Base-by-base conservation (phyloP, 2,888 invertebrate species). In the Sialis lutaria region DNA sequence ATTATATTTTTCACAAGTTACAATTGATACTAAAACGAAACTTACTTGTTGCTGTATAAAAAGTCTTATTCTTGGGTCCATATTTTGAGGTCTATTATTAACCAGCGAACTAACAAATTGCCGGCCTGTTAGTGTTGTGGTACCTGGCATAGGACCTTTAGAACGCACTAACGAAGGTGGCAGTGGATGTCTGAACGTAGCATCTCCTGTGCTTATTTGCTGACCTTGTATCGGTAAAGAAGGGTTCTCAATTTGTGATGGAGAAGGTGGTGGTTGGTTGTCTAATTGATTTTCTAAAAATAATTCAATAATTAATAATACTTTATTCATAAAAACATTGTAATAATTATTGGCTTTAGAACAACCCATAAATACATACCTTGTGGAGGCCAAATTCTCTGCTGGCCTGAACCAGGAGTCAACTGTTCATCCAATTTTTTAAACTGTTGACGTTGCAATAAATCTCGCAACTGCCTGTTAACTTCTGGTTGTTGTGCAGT, bases 401-500 rank as follows among this genome's bases (percentile, higher is more conserved):
- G 64, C 45, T 63, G 60, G 1, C 59, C 56, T 52, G 64, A 63
- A 6, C 61, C 64, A 4, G 63, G 61, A 40, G 61, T 49, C 41
- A 63, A 50, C 42, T 63, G 61, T 33, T 62, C 58, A 47, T 74
- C 74, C 52, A 74, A 61, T 54, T 77, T 74, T 55, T 75, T 75
- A 50, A 68, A 72, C 45, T 67, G 75, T 56, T 84, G 85, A 44
- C 84, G 69, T 60, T 88, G 87, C 47, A 90, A 68, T 51, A 90
- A 64, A 60, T 89, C 88, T 32, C 89, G 67, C 41, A 90, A 68
- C 58, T 91, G 90, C 5, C 82, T 70, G 57, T 82, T 82, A 58
- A 79, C 70, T 56, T 76, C 74, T 40, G 69, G 72, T 47, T 67
- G 69, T 44, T 67, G 67, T 51, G 70, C 70, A 50, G 58, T 45